Evolutionary conservation across 2,113 vertebrate genomes (phyloP), one percentile per base, ranked within the genome.

Genomic region (Ancistrus triradiatus): DNA sequence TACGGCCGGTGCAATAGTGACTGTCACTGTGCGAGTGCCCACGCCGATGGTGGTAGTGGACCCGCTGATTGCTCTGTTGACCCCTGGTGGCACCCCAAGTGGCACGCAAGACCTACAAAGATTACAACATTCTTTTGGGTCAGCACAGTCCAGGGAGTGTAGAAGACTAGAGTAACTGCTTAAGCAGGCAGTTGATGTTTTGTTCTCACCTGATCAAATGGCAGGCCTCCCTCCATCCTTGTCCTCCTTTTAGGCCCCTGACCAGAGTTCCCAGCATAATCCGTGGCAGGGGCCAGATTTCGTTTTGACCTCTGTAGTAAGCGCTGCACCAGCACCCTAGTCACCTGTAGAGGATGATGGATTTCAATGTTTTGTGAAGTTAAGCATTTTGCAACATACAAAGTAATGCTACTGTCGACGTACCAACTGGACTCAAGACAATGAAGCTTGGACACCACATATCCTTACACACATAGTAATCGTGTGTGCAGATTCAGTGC

Each of bases 281-380:
- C 92, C 0, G 55, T 4, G 6, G 85, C 76, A 1, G 79, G 79
- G 0, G 81, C 75, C 1, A 83, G 75, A 77, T 90, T 91, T 61
- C 91, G 85, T 67, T 89, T 94, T 66, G 95, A 96, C 50, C 93
- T 88, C 77, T 94, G 92, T 68, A 98, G 83, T 77, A 98, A 94
- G 66, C 94, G 88, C 69, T 93, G 91, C 80, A 98, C 85, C 64
- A 98, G 80, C 59, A 84, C 90, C 0, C 92, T 89, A 50, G 88
- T 93, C 65, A 89, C 90, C 85, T 98, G 90, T 31, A 24, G 25
- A 0, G 55, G 72, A 0, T 50, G n/a, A 31, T 11, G 1, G 14
- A n/a, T n/a, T n/a, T n/a, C n/a, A n/a, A n/a, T n/a, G n/a, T n/a
- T n/a, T n/a, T n/a, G n/a, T n/a, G n/a, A n/a, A n/a, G n/a, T n/a